These are phyloP conservation scores for Phrynosoma platyrhinos DNA, from an alignment of 2,113 vertebrate genomes.

Conservation along the genomic window DNA sequence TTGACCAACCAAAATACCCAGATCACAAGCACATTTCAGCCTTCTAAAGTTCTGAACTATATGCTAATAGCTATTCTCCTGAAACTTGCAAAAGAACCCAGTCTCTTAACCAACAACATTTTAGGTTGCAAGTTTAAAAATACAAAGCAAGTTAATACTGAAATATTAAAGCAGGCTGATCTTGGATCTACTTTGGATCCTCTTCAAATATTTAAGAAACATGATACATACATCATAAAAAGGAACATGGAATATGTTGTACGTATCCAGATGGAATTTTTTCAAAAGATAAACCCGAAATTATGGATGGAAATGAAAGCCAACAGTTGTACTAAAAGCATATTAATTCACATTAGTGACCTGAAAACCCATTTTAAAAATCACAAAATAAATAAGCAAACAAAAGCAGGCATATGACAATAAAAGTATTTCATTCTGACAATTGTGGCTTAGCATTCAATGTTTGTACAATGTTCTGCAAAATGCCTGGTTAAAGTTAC, in stretches of 20 bases:
- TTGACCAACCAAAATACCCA: slow-evolving; percentile 66
- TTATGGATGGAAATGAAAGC: slow-evolving; percentile 48
- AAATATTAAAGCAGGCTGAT: slow-evolving; percentile 67
- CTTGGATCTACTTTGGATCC: slow-evolving; percentile 58
- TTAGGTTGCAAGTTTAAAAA: slow-evolving; percentile 66
- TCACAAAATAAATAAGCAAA: slow-evolving; percentile 67
- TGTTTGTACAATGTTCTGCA: slow-evolving; percentile 50
- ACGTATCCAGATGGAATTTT: slow-evolving; percentile 58
- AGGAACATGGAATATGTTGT: slow-evolving; percentile 49
- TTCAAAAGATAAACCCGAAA: slow-evolving; percentile 59
- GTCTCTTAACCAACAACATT: slow-evolving; percentile 65
- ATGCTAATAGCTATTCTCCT: slow-evolving; percentile 60
- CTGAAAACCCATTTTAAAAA: slow-evolving; percentile 59
- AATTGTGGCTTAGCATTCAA: slow-evolving; percentile 59
- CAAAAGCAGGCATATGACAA: slow-evolving; percentile 68
- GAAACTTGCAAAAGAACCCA: slow-evolving; percentile 40
- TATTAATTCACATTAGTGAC: slow-evolving; percentile 66
- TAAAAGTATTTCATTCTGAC: slow-evolving; percentile 71
- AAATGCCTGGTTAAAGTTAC: slow-evolving; percentile 65
- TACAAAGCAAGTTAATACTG: slow-evolving; percentile 64
- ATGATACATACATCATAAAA: slow-evolving; percentile 66
- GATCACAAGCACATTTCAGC: slow-evolving; percentile 61
- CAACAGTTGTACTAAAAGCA: slow-evolving; percentile 67
- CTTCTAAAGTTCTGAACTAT: slow-evolving; percentile 45
- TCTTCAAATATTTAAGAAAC: slow-evolving; percentile 64